phyloP scores from a whole-genome alignment of 2,797 vertebrate genomes.

The Clarias platycephalus region DNA sequence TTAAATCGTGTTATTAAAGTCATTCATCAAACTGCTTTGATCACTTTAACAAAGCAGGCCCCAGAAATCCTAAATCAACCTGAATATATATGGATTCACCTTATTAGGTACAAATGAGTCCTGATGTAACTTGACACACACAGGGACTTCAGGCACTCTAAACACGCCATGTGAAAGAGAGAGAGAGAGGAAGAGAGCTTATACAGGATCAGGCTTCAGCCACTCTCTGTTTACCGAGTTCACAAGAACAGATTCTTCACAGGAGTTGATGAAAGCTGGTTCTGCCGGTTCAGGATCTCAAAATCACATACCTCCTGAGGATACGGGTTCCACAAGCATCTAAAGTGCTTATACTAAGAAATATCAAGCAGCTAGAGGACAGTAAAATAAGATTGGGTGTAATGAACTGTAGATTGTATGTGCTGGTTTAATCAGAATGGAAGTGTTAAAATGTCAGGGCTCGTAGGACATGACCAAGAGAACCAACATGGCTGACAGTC shows the following conservation, averaged over 20 bases:
- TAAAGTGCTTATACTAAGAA: background rate
- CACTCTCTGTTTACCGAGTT: slow-evolving; percentile 12
- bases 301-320: background rate
- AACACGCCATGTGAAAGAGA: background rate
- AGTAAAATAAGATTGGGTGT: background rate
- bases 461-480: background rate
- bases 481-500: background rate
- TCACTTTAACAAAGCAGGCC: background rate
- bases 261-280: background rate
- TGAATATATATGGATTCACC: background rate
- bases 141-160: slow-evolving; percentile 8
- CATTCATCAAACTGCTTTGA: background rate
- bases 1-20: background rate
- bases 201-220: slow-evolving; percentile 9
- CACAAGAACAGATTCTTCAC: slow-evolving; percentile 5
- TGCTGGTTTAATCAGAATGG: background rate
- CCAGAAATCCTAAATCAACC: slow-evolving; percentile 2
- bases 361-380: background rate
- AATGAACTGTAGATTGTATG: background rate
- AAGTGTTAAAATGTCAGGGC: background rate
- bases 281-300: background rate
- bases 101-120: background rate
- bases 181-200: slow-evolving; percentile 6
- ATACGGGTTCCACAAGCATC: background rate
- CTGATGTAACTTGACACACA: background rate